Conservation (phyloP, 1,140 invertebrate genomes). For the Penaeus indicus region DNA sequence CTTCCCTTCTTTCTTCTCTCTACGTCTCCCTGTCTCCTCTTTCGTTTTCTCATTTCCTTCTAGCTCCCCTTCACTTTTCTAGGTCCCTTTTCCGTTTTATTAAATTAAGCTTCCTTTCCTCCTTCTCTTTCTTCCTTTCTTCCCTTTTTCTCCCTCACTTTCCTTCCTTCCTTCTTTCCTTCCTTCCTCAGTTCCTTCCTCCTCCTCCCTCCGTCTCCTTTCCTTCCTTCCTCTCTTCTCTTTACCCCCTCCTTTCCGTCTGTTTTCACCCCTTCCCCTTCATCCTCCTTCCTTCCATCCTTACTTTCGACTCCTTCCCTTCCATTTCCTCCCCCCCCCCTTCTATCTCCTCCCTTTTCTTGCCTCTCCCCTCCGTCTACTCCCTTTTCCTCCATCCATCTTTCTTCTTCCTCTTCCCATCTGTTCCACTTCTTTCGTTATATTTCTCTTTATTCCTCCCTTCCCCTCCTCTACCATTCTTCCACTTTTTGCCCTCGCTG, state of each 20-base stretch:
- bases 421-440: neutral
- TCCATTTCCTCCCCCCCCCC: neutral
- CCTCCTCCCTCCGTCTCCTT: too few species aligned
- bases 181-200: too few species aligned
- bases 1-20: neutral
- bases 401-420: too few species aligned
- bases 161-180: too few species aligned
- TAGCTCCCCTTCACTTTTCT: neutral
- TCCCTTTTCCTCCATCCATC: too few species aligned
- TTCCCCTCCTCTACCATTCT: neutral
- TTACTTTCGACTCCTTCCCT: slow-evolving; percentile 2
- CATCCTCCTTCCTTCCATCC: slow-evolving; percentile 1
- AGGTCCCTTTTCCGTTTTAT: neutral
- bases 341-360: too few species aligned
- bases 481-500: neutral
- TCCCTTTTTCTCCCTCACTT: neutral
- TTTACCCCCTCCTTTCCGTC: neutral
- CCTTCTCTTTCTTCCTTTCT: neutral
- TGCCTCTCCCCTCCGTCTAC: too few species aligned
- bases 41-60: neutral
- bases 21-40: neutral
- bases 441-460: neutral
- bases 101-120: neutral
- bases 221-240: slow-evolving; percentile 11
- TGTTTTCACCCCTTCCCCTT: neutral